Evolutionary conservation across 2,113 vertebrate genomes (phyloP), one percentile per base, ranked within the genome.

Genomic region (Poeciliopsis turrubarensis): DNA sequence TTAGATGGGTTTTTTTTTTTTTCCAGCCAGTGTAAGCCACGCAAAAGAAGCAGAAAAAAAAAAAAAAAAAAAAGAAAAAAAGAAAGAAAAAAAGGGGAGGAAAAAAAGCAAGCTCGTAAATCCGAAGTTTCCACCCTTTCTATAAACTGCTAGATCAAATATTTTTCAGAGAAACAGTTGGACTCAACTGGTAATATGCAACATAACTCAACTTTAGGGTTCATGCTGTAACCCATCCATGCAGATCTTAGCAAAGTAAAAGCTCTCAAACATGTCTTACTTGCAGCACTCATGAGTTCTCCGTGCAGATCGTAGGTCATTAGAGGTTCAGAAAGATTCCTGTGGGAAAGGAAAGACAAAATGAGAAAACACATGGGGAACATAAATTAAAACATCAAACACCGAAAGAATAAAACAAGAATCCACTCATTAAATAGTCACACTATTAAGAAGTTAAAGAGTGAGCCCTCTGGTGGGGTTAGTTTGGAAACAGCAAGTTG

Each of bases 221-320:
- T 10, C 10, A 26, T 34, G 47, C 60, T 47, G 22, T 29, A n/a
- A 77, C 10, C 72, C 26, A 77, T 60, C 44, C 29, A n/a, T 34
- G 3, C 8, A 7, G 2, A 54, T 69, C 14, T 70, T 11, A 60
- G 19, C 0, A 8, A n/a, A 13, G 54, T 37, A 60, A 66, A 5
- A 34, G 60, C 31, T 73, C 15, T 19, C 29, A 80, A 81, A 71
- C 15, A 44, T 3, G 12, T 95, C 97, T 96, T 97, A 99, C 98
- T 99, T 93, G 97, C 97, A 91, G 98, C 97, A 75, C 93, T 95
- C 85, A 99, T 94, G 85, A 99, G 93, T 81, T 98, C 95, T 91
- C 95, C 95, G 92, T 99, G 97, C 41, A 98, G 95, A 82, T 89
- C 93, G 91, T 97, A 98, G 4, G 98, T 99, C 98, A 99, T 98